A percentile compares a stretch with the other conserved stretches of the same genome.
phyloP scores from a whole-genome alignment of 2,113 vertebrate species.

The Trematocara variabile region DNA sequence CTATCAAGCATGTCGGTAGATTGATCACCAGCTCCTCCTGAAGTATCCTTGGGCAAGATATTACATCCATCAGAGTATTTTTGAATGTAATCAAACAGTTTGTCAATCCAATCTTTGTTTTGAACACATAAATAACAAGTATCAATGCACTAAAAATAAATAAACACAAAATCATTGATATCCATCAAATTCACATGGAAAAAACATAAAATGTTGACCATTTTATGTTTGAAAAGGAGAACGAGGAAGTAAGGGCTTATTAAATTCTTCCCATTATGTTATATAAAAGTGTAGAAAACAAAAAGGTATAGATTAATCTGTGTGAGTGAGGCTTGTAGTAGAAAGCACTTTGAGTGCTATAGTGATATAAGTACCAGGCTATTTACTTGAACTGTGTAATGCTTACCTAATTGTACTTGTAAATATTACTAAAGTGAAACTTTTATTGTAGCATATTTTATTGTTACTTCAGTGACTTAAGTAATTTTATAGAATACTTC shows the following conservation, averaged over 20 bases:
- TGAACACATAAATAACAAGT: neutral
- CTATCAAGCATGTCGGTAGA: neutral
- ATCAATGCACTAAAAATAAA: fast-evolving
- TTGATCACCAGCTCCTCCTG: neutral
- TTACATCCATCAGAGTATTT: neutral
- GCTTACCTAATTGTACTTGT: neutral
- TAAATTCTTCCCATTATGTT: neutral
- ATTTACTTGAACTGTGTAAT: neutral
- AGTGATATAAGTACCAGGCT: neutral
- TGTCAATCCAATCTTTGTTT: neutral
- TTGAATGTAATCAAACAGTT: neutral
- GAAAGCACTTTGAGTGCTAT: neutral
- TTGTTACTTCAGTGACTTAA: neutral
- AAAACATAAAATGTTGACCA: neutral
- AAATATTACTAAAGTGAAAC: neutral
- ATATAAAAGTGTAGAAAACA: neutral
- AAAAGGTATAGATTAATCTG: neutral
- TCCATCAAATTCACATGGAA: neutral
- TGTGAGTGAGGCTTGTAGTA: neutral
- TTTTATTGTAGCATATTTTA: neutral
- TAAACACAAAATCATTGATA: neutral
- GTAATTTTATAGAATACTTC: neutral
- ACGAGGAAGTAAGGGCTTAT: neutral
- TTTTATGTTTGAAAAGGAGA: fast-evolving
- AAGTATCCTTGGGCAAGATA: neutral